Conservation (phyloP, 2,888 invertebrate genomes). For the Gerris lacustris region DNA sequence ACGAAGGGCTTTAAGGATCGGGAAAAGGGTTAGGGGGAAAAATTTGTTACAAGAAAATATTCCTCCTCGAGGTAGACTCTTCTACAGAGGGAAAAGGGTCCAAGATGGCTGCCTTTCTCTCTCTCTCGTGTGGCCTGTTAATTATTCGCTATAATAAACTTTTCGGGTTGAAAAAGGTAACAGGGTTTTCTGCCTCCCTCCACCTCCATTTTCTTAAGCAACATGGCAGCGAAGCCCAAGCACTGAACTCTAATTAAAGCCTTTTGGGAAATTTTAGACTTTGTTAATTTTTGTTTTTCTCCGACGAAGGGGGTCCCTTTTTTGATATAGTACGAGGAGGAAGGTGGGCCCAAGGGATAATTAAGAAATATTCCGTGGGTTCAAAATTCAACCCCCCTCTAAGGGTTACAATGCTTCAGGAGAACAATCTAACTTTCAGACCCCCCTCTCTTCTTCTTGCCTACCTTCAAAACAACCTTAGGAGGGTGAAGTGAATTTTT, state of each 20-base stretch:
- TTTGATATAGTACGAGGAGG: neutral
- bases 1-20: no score
- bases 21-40: no score
- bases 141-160: slow-evolving; percentile 3
- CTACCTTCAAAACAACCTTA: no score
- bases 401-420: neutral
- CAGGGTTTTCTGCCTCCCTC: neutral
- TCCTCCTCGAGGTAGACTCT: no score
- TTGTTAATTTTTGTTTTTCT: slow-evolving; percentile 1
- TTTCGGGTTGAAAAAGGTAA: neutral
- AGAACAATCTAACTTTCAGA: neutral
- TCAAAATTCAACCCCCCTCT: neutral
- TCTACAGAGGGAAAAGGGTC: no score
- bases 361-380: slow-evolving; percentile 5
- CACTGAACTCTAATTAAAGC: neutral
- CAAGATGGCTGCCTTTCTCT: neutral
- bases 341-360: neutral
- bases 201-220: neutral
- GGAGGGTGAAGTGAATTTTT: no score
- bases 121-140: neutral
- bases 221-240: neutral
- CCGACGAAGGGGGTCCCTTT: neutral
- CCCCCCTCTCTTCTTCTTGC: neutral
- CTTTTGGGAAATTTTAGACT: slow-evolving; percentile 5
- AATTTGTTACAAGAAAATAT: no score